These are phyloP conservation scores for Coleophora deauratella DNA, from an alignment of 2,888 invertebrate genomes.

Conservation along the genomic window DNA sequence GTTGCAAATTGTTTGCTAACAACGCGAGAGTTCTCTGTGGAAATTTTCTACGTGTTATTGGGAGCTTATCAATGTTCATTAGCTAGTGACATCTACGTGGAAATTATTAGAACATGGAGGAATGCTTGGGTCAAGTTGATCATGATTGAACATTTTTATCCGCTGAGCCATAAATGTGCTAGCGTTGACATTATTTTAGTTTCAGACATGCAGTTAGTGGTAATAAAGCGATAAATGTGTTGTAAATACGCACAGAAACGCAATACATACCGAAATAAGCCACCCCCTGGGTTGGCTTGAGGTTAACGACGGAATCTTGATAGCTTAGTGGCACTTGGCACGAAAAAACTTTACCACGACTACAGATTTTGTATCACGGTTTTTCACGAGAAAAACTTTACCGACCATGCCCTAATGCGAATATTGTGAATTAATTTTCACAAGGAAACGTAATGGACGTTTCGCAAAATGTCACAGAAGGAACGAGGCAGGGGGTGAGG, in stretches of 20 bases:
- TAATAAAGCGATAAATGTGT: constrained; percentile 1
- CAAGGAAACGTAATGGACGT: constrained; percentile 50
- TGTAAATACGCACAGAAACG: constrained; percentile 13
- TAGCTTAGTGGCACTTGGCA: constrained; percentile 77
- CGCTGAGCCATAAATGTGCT: too few relatives aligned
- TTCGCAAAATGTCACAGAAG: constrained; percentile 64
- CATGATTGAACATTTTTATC: too few relatives aligned
- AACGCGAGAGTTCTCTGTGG: too few relatives aligned
- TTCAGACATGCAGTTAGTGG: too few relatives aligned
- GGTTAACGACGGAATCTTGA: constrained; percentile 88
- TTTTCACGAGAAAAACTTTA: constrained; percentile 57
- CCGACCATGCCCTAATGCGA: constrained; percentile 68
- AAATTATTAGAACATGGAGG: too few relatives aligned
- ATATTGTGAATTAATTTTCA: constrained; percentile 39
- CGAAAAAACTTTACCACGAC: constrained; percentile 68
- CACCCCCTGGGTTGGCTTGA: constrained; percentile 87
- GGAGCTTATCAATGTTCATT: too few relatives aligned
- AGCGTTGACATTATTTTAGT: too few relatives aligned
- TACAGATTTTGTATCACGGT: constrained; percentile 57
- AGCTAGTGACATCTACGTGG: too few relatives aligned
- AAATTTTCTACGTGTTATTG: not conserved
- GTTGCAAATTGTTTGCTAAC: not conserved
- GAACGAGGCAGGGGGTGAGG: constrained; percentile 26
- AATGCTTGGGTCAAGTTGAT: too few relatives aligned
- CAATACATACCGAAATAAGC: constrained; percentile 78